Conservation (phyloP, 2,888 invertebrate genomes). For the Xylophagus ater region DNA sequence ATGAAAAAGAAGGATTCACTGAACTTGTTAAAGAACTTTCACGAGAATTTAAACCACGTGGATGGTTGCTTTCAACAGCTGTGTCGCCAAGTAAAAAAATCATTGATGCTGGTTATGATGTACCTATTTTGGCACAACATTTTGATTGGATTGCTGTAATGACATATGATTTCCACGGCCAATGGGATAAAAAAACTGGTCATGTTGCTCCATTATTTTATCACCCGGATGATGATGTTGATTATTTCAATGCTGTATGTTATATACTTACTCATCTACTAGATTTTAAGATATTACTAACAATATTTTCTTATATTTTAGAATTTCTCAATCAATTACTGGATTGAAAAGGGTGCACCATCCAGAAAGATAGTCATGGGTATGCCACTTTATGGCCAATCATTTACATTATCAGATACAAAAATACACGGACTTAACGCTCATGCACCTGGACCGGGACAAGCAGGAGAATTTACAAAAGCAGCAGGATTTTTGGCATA, state of each 20-base stretch:
- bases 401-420: constrained; percentile 57
- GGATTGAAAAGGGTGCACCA: constrained; percentile 77
- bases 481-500: constrained; percentile 81
- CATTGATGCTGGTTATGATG: constrained; percentile 77
- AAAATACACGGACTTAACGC: constrained; percentile 58
- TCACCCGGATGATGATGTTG: constrained; percentile 70
- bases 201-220: constrained; percentile 77
- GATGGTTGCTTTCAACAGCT: constrained; percentile 66
- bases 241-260: constrained; percentile 72
- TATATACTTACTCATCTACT: neutral
- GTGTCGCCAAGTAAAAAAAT: constrained; percentile 82
- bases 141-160: constrained; percentile 87
- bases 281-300: neutral
- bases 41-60: constrained; percentile 52
- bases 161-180: constrained; percentile 86
- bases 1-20: constrained; percentile 72
- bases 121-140: constrained; percentile 58
- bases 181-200: constrained; percentile 86
- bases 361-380: constrained; percentile 76
- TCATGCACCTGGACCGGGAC: constrained; percentile 64
- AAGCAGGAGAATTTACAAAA: constrained; percentile 73
- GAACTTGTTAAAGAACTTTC: constrained; percentile 61
- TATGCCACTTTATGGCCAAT: constrained; percentile 80
- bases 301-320: constrained; percentile 30
- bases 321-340: constrained; percentile 82